Evolutionary conservation across 2,797 vertebrate species (phyloP), one percentile per base, ranked within the genome.

Genomic region (Dallia pectoralis): DNA sequence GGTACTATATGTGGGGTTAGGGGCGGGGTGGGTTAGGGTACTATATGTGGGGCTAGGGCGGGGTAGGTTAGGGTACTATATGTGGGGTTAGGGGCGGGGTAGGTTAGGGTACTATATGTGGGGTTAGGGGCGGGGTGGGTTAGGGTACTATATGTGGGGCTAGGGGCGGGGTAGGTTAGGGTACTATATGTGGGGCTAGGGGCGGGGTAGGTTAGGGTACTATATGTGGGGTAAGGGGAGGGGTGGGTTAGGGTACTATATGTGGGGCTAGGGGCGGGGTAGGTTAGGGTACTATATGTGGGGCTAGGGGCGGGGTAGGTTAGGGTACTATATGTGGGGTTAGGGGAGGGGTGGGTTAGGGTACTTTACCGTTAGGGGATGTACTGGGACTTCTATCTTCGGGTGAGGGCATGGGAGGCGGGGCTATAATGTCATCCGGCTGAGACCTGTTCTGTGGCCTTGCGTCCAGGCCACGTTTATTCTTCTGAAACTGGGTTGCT

Each of bases 401-500:
- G 61, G 62, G 70, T 0, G 69, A 66, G 47, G 71, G 56, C 22
- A n/a, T 33, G 16, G 14, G 53, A 22, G 22, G 9, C n/a, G 75
- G 61, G 48, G 14, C 40, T 67, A 0, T 70, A 65, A 3, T 78
- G 8, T 75, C 33, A 33, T 71, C 53, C 32, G 25, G 49, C 30
- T n/a, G 33, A 0, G 49, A 30, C 3, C 2, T 2, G 14, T 70
- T 22, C 32, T 16, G 32, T 33, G 6, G 33, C n/a, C 84, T 83
- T 15, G 76, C 93, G 73, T 89, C 89, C 73, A 84, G 86, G 84
- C 92, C 89, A 3, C 85, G 79, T 7, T 70, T 87, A 69, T 93
- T 96, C 72, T 94, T 96, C 82, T 96, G 94, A 82, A 92, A 92
- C 80, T 98, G 95, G 0, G 94, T 90, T 4, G 89, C 95, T 0